Conservation (phyloP, 2,888 invertebrate species). For the Zootermopsis nevadensis region DNA sequence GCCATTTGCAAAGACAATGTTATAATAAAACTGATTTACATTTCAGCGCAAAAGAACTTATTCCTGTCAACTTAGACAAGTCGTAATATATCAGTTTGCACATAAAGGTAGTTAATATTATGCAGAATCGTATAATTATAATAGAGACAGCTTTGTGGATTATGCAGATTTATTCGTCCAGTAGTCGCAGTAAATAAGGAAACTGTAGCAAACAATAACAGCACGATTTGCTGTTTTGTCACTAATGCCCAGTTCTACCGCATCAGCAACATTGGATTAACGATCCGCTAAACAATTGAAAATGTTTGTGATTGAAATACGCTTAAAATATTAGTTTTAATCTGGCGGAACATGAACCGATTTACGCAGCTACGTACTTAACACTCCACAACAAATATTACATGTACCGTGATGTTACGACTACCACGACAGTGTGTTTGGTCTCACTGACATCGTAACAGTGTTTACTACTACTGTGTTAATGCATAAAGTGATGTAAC, state of each 20-base stretch:
- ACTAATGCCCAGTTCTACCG: neutral
- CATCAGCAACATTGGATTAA: conserved; percentile 4
- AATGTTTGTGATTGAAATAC: neutral
- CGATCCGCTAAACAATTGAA: conserved; percentile 1
- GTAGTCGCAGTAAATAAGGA: neutral
- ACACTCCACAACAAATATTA: neutral
- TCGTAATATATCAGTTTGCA: too few species aligned
- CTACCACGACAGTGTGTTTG: neutral
- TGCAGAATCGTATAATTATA: too few species aligned
- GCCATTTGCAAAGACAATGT: too few species aligned
- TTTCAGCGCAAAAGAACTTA: too few species aligned
- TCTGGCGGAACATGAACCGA: neutral
- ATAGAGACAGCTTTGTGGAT: too few species aligned
- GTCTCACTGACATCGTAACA: neutral
- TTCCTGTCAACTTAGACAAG: too few species aligned
- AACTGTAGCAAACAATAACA: neutral
- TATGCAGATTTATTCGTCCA: neutral
- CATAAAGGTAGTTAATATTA: too few species aligned
- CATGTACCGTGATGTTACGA: neutral
- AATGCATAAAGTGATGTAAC: too few species aligned
- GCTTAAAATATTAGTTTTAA: conserved; percentile 14
- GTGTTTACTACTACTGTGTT: too few species aligned
- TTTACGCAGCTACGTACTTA: neutral
- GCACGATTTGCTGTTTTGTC: neutral
- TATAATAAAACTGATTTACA: too few species aligned